Evolutionary conservation across 2,797 vertebrate species (phyloP), one percentile per base, ranked within the genome.

Genomic region (Urophycis tenuis): DNA sequence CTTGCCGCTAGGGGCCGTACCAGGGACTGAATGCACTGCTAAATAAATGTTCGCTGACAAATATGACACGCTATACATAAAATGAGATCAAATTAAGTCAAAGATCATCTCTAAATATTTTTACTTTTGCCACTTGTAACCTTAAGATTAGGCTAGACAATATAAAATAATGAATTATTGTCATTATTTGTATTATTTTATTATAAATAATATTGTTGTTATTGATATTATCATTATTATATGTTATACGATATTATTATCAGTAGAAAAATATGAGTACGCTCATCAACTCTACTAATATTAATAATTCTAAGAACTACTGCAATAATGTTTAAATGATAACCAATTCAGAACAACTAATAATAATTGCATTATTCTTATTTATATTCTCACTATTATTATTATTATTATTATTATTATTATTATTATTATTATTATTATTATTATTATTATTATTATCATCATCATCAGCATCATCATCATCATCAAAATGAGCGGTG

Each of bases 1-100:
- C 72, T 86, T 82, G 87, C 93, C 92, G 87, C 93, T 91, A 93
- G 93, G 86, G 90, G 93, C 90, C 93, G 92, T 88, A 72, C 77
- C 83, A 84, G 82, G 80, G 84, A 83, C 83, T 87, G 76, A 30
- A 81, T 80, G 86, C 72, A 35, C 15, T 67, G 71, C 74, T 32
- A 34, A 64, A 60, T 75, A 71, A 79, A 1, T 60, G 75, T 75
- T 78, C 3, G 74, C 79, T 32, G 45, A 80, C 82, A 75, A 70
- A 78, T n/a, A 3, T 49, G 45, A 60, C 49, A 17, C 2, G 15
- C 45, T 60, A 19, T 60, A 60, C n/a, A 60, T 60, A 22, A 60
- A 22, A 60, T 60, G 22, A 8, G 49, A 53, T 22, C 5, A n/a
- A 60, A 29, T 67, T 29, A 70, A 11, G 25, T 17, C 25, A 70